These are phyloP conservation scores for Pseudachorutes palmiensis DNA, from an alignment of 1,140 invertebrate species.

Conservation along the genomic window DNA sequence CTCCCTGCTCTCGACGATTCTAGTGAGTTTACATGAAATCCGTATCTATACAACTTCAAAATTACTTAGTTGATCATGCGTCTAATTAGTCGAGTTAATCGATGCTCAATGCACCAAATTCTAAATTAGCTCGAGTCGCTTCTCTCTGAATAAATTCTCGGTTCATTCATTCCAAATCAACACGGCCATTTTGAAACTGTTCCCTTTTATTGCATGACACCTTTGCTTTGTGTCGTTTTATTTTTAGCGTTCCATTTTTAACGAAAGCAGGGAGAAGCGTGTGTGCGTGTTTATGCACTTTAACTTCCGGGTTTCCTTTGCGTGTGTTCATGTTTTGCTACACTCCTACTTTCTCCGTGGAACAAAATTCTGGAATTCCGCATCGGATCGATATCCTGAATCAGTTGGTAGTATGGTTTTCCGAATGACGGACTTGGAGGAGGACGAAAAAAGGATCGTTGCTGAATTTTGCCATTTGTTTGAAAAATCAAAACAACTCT, in stretches of 20 bases:
- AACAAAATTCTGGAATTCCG: not conserved
- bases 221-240: too few species aligned
- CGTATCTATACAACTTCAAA: too few species aligned
- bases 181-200: too few species aligned
- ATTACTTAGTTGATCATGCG: too few species aligned
- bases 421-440: slow-evolving; percentile 19
- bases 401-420: slow-evolving; percentile 12
- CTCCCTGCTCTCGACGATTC: too few species aligned
- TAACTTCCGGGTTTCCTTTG: not conserved
- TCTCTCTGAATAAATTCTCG: too few species aligned
- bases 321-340: not conserved
- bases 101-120: too few species aligned
- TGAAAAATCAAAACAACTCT: slow-evolving; percentile 95
- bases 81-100: too few species aligned
- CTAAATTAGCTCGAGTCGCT: too few species aligned
- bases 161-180: too few species aligned
- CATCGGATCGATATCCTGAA: not conserved
- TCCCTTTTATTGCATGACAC: too few species aligned
- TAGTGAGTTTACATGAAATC: too few species aligned
- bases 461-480: slow-evolving; percentile 92
- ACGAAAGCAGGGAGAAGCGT: not conserved
- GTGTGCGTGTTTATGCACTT: not conserved
- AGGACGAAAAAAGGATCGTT: slow-evolving; percentile 72
- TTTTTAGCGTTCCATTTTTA: not conserved
- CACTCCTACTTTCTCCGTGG: not conserved